Conservation (phyloP, 2,797 vertebrate genomes). For the Mergus octosetaceus region DNA sequence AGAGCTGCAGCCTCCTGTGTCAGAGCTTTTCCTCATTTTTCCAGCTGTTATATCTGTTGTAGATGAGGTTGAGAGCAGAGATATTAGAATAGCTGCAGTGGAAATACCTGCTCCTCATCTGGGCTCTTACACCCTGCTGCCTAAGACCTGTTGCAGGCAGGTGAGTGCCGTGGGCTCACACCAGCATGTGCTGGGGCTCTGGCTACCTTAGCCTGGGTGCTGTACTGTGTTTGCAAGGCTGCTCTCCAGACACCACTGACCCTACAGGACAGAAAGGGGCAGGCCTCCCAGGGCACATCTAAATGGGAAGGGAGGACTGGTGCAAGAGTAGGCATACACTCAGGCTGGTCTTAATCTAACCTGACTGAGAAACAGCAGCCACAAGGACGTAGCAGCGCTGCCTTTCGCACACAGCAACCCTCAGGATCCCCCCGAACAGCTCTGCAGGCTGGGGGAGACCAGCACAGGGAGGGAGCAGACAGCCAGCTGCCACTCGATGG, state of each 20-base stretch:
- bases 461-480: accelerated
- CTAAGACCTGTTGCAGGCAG: not conserved
- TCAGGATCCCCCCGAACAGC: accelerated
- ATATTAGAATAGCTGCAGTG: not conserved
- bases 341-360: not conserved
- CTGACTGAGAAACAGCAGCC: not conserved
- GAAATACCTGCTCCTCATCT: not conserved
- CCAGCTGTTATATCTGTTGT: not conserved
- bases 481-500: not conserved
- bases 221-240: not conserved
- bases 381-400: not conserved
- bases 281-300: accelerated
- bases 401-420: accelerated
- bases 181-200: not conserved
- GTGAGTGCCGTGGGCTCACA: accelerated
- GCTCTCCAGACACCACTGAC: not conserved
- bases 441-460: not conserved
- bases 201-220: not conserved
- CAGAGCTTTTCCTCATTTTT: not conserved
- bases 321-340: accelerated
- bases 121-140: accelerated
- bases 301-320: not conserved
- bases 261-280: not conserved
- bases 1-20: not conserved
- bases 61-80: not conserved